phyloP scores from a whole-genome alignment of 1,140 invertebrate species.

The Episyrphus balteatus region DNA sequence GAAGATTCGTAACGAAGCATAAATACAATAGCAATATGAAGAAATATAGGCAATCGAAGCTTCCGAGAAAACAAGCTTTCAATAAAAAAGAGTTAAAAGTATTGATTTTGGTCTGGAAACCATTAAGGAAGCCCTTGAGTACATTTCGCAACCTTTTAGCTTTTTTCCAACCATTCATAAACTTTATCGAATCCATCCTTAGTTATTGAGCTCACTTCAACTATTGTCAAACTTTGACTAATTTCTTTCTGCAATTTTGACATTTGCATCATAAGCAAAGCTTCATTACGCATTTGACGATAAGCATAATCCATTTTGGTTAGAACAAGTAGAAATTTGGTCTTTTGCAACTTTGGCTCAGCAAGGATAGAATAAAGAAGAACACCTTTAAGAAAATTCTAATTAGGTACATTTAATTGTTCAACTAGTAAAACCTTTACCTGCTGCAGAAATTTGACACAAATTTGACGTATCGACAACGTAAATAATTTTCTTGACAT shows the following conservation, averaged over 20 bases:
- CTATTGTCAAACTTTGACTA: conserved; percentile 49
- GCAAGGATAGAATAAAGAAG: conserved; percentile 61
- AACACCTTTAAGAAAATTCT: conserved; percentile 32
- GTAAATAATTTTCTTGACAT: conserved; percentile 59
- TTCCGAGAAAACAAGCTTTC: too few relatives aligned
- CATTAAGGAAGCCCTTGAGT: too few relatives aligned
- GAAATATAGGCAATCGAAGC: too few relatives aligned
- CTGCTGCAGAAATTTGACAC: conserved; percentile 69
- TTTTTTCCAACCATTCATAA: conserved; percentile 45
- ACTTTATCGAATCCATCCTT: conserved; percentile 57
- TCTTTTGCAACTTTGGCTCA: conserved; percentile 49
- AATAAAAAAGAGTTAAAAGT: too few relatives aligned
- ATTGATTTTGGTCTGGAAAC: too few relatives aligned
- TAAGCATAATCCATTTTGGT: conserved; percentile 75
- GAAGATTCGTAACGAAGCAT: too few relatives aligned
- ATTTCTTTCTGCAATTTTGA: conserved; percentile 52
- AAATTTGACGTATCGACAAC: conserved; percentile 68
- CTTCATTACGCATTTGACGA: conserved; percentile 70
- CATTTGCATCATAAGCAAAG: conserved; percentile 64
- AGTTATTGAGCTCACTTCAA: conserved; percentile 60
- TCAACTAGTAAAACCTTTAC: conserved; percentile 15
- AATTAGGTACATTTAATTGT: background rate
- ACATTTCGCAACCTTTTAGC: too few relatives aligned
- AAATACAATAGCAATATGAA: too few relatives aligned
- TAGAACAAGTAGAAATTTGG: conserved; percentile 60